Evolutionary conservation across 2,113 vertebrate genomes (phyloP), one percentile per base, ranked within the genome.

Genomic region (Panthera leo): DNA sequence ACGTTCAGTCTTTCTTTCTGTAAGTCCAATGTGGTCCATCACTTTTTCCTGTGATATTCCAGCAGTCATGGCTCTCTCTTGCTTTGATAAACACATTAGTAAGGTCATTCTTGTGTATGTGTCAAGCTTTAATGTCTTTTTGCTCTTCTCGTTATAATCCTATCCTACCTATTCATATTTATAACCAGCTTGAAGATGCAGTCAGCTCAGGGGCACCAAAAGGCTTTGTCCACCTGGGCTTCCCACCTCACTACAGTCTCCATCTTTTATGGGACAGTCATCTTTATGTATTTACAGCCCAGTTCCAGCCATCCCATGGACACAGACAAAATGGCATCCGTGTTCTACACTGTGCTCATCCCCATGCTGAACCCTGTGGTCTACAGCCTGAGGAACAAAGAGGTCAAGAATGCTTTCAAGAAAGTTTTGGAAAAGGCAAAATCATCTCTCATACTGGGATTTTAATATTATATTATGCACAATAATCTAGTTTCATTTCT

Each of bases 311-410:
- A 61, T 23, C 3, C 58, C 58, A 4, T 61, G 58, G 58, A 23
- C 58, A 61, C 21, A 61, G 58, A 61, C 58, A 61, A 61, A 61
- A 61, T 8, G 58, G 58, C 58, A 3, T 61, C 21, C 21, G 8
- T 61, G 21, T 61, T 61, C 58, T 61, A 61, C 58, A 61, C 58
- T 1, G 23, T 9, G 21, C 21, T 61, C 58, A 61, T 95, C 16
- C 90, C 96, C 39, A 95, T 93, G 92, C 48, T 97, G 11, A 97
- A 89, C 31, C 95, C 95, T 36, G 15, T 96, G 8, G 89, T 97
- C 63, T 96, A 96, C 36, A 97, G 95, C 27, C 88, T 97, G 84
- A 96, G 97, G n/a, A 97, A 94, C 75, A 95, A 63, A 14, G 95
- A 97, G 21, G 95, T 97, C 31, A 89, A 89, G 31, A 42, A 2